Percentiles rank a stretch among this genome's conserved stretches.
phyloP scores from a whole-genome alignment of 2,888 invertebrate species.

The Gastrophysa polygoni region DNA sequence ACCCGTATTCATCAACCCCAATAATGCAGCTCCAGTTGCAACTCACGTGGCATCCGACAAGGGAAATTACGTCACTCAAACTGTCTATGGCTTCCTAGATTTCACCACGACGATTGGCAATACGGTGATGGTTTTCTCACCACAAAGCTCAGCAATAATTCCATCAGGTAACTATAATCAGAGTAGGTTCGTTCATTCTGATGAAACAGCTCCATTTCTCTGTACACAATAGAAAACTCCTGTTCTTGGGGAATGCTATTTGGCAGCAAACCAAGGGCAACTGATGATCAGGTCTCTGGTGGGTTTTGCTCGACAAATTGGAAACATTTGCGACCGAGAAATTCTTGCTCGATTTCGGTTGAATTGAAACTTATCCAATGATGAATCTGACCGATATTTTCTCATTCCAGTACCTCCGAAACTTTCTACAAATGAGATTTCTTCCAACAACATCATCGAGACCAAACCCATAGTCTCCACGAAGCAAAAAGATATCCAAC shows the following conservation, averaged over 20 bases:
- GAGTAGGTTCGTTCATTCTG: no score
- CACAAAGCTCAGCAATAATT: slow-evolving; percentile 72
- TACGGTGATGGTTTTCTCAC: slow-evolving; percentile 94
- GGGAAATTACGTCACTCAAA: slow-evolving; percentile 75
- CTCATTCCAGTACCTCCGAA: slow-evolving; percentile 35
- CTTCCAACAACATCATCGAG: slow-evolving; percentile 52
- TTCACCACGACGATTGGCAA: slow-evolving; percentile 94
- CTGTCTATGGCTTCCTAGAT: slow-evolving; percentile 91
- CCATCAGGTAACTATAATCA: slow-evolving; percentile 65
- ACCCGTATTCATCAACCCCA: slow-evolving; percentile 53
- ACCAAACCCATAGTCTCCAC: slow-evolving; percentile 43
- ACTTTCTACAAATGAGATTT: slow-evolving; percentile 36
- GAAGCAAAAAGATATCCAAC: slow-evolving; percentile 52
- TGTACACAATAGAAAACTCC: no score
- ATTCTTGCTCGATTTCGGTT: no score
- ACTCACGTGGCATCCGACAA: slow-evolving; percentile 40
- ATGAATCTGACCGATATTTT: background rate
- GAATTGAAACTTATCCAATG: no score
- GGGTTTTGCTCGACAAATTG: no score
- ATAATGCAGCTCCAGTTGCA: slow-evolving; percentile 34
- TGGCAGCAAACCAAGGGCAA: no score
- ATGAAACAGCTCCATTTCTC: no score
- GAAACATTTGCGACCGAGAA: no score
- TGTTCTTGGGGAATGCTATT: no score
- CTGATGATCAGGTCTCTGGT: no score